These are phyloP conservation scores for Pristionchus mayeri DNA, from an alignment of 2,888 invertebrate species.

Conservation along the genomic window DNA sequence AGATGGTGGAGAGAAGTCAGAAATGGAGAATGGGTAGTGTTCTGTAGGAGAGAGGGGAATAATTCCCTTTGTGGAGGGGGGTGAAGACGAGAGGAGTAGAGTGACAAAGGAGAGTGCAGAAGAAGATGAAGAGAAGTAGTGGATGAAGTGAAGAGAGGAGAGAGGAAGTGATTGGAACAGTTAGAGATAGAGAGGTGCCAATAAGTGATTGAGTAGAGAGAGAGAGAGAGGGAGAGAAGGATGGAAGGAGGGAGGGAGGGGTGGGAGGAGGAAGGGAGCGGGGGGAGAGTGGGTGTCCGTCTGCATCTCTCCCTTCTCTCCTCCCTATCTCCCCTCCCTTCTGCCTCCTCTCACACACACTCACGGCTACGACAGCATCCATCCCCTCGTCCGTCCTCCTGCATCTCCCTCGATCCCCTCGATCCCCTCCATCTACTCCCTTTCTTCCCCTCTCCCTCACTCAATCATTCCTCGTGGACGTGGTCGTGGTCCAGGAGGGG, in stretches of 20 bases:
- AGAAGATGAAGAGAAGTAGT: too few relatives aligned
- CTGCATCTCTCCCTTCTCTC: slow-evolving; percentile 20
- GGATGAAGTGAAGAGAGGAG: background rate
- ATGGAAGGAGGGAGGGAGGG: background rate
- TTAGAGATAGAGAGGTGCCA: slow-evolving; percentile 39
- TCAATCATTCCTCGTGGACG: slow-evolving; percentile 47
- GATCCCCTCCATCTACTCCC: slow-evolving; percentile 30
- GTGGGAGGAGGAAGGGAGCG: background rate
- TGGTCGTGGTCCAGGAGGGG: slow-evolving; percentile 10
- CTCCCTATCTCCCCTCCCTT: slow-evolving; percentile 24
- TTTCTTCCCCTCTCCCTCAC: background rate
- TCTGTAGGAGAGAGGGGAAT: background rate
- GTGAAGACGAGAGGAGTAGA: background rate
- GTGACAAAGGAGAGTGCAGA: background rate
- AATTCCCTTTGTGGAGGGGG: slow-evolving; percentile 22
- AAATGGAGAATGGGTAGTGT: slow-evolving; percentile 28
- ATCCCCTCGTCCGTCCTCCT: too few relatives aligned
- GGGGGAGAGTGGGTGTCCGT: background rate
- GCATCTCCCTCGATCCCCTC: too few relatives aligned
- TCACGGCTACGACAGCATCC: slow-evolving; percentile 35
- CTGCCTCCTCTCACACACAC: background rate
- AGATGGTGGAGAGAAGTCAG: background rate
- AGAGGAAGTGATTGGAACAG: slow-evolving; percentile 46
- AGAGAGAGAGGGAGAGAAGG: slow-evolving; percentile 12
- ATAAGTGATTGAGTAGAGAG: slow-evolving; percentile 27